A percentile compares a stretch with the other conserved stretches of the same genome.
Conservation (phyloP, 2,888 invertebrate genomes). For the Macroteleia sp. region DNA sequence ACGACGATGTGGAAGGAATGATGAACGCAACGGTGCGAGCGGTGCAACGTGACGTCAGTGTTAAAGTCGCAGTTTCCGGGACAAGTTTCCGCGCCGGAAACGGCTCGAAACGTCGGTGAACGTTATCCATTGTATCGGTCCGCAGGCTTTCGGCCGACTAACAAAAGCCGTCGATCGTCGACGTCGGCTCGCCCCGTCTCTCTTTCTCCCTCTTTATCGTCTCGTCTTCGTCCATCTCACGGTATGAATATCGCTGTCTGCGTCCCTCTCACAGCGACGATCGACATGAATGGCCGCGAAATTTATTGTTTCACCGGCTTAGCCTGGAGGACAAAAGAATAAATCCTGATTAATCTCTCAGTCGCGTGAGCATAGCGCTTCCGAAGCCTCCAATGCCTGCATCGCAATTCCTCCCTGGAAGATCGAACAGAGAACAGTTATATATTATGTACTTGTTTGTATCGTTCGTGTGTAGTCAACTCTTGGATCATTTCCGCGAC, state of each 20-base stretch:
- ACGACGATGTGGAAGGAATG: conserved; percentile 39
- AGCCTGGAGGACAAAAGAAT: conserved; percentile 78
- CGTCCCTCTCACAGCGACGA: conserved; percentile 64
- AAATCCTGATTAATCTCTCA: conserved; percentile 82
- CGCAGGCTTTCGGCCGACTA: conserved; percentile 71
- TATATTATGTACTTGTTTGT: conserved; percentile 59
- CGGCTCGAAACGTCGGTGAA: conserved; percentile 75
- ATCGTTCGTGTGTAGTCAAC: conserved; percentile 44
- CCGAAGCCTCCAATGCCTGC: conserved; percentile 68
- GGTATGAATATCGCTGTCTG: conserved; percentile 1
- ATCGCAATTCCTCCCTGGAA: conserved; percentile 37
- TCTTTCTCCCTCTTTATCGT: conserved; percentile 28
- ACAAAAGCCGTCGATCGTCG: conserved; percentile 79
- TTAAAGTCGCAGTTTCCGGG: conserved; percentile 79
- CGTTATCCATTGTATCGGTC: conserved; percentile 76
- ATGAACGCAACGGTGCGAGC: conserved; percentile 32
- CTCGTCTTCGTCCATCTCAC: not conserved
- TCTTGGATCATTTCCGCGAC: conserved; percentile 43
- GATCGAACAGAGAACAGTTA: conserved; percentile 55
- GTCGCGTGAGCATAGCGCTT: conserved; percentile 71
- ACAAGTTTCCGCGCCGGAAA: conserved; percentile 78
- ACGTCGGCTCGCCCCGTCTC: conserved; percentile 75
- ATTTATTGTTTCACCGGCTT: conserved; percentile 82
- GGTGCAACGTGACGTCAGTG: conserved; percentile 71
- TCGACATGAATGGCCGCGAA: conserved; percentile 79